Percentiles rank a stretch among this genome's conserved stretches.
Evolutionary conservation across 2,888 invertebrate genomes (phyloP).

Genomic region (Pyrrhosoma nymphula): DNA sequence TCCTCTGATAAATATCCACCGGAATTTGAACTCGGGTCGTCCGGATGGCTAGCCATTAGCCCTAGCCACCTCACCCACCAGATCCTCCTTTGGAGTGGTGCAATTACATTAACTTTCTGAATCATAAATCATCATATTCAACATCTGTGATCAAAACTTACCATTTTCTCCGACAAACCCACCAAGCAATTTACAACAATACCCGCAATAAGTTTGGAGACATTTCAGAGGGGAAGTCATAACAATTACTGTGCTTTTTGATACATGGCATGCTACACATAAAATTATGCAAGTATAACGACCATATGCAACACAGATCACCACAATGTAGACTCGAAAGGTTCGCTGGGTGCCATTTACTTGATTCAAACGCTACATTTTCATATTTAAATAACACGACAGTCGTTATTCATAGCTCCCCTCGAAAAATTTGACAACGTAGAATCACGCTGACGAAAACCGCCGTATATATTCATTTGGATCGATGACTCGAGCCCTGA

Average conservation of each 20-base stretch:
- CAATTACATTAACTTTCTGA: too few relatives aligned
- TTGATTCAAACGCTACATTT: background rate
- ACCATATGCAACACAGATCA: background rate
- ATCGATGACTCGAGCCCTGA: background rate
- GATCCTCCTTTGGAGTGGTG: too few relatives aligned
- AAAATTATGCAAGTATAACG: background rate
- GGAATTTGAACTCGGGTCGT: too few relatives aligned
- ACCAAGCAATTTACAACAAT: background rate
- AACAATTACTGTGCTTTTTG: too few relatives aligned
- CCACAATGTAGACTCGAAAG: background rate
- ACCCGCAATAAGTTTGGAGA: background rate
- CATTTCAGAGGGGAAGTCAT: background rate
- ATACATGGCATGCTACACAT: too few relatives aligned
- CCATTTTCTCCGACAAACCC: background rate
- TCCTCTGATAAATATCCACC: too few relatives aligned
- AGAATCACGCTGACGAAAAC: background rate
- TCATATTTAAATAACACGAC: constrained; percentile 6
- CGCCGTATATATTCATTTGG: constrained; percentile 26
- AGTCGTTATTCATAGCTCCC: background rate
- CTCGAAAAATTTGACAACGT: background rate
- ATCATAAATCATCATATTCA: too few relatives aligned
- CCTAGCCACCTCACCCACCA: too few relatives aligned
- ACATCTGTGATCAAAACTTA: too few relatives aligned
- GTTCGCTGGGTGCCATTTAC: background rate
- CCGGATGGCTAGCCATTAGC: too few relatives aligned